These are phyloP conservation scores for Noctilio leporinus DNA, from an alignment of 2,113 vertebrate species.

Conservation along the genomic window DNA sequence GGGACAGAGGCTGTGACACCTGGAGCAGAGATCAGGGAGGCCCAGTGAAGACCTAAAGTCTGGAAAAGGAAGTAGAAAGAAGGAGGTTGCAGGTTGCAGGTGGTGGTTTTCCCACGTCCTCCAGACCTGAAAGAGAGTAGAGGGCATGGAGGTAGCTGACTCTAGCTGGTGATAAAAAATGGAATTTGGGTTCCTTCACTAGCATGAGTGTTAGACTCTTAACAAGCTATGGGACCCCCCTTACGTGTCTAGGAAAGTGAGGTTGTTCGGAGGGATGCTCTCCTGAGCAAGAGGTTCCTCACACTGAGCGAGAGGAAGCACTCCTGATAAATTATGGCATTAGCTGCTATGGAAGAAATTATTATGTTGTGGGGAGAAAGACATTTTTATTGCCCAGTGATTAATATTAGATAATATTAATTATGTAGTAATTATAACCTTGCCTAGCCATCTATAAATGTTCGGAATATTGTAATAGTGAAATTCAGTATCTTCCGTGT, in stretches of 20 bases:
- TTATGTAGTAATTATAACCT: not conserved
- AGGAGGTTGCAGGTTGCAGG: not conserved
- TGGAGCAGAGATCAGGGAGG: not conserved
- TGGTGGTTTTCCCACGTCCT: accelerated
- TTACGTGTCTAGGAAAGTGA: not conserved
- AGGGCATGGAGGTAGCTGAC: not conserved
- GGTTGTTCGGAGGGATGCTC: not conserved
- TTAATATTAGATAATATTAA: not conserved
- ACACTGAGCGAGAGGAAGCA: not conserved
- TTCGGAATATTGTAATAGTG: not conserved
- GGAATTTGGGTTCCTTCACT: not conserved
- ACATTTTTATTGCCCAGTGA: not conserved
- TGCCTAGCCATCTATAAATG: not conserved
- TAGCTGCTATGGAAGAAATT: not conserved
- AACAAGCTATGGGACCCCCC: not conserved
- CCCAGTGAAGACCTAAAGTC: not conserved
- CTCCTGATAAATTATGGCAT: not conserved
- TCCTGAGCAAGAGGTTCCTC: no score
- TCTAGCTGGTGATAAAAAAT: not conserved
- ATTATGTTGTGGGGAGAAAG: not conserved
- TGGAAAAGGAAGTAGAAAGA: not conserved
- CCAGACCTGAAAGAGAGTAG: not conserved
- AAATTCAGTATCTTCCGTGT: not conserved
- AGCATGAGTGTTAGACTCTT: not conserved
- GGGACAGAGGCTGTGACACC: not conserved